A percentile compares a stretch with the other conserved stretches of the same genome.
phyloP scores from a whole-genome alignment of 2,888 invertebrate genomes.

The Ichneumoninae sp. region DNA sequence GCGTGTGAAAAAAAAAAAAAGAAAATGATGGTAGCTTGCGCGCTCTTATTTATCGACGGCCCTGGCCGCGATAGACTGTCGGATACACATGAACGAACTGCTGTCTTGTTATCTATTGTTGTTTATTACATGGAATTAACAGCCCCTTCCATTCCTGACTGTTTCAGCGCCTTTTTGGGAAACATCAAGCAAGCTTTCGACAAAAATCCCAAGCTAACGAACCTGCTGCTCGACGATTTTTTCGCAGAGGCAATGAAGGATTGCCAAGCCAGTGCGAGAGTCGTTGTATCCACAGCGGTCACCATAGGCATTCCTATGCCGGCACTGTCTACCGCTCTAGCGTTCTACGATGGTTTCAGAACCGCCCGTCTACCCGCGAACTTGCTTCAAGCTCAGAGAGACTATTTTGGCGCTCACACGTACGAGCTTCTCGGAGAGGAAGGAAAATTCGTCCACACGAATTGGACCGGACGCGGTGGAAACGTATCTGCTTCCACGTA shows the following conservation, averaged over 20 bases:
- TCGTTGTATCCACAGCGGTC: constrained; percentile 90
- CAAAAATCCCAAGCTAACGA: constrained; percentile 93
- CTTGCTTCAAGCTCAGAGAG: constrained; percentile 97
- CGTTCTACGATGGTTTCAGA: constrained; percentile 99
- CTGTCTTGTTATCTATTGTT: background rate
- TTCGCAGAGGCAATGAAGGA: constrained; percentile 93
- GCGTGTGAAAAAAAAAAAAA: background rate
- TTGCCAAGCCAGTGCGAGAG: constrained; percentile 94
- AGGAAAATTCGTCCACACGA: constrained; percentile 97
- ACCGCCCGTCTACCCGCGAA: constrained; percentile 95
- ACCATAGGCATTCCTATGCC: constrained; percentile 97
- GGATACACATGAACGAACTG: background rate
- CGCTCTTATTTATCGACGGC: constrained; percentile 4
- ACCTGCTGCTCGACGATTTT: constrained; percentile 96
- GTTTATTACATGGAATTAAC: background rate
- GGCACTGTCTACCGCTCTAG: constrained; percentile 95
- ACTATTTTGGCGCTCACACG: constrained; percentile 99
- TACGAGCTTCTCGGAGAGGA: constrained; percentile 95
- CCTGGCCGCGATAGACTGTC: constrained; percentile 34
- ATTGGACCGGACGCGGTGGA: constrained; percentile 99
- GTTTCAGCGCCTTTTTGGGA: constrained; percentile 91
- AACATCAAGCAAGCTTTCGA: constrained; percentile 97
- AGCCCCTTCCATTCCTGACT: constrained; percentile 26
- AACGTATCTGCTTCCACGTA: constrained; percentile 98
- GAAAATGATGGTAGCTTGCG: constrained; percentile 1